Evolutionary conservation across 1,140 invertebrate species (phyloP).

Genomic region (Gonatopus flavifemur): DNA sequence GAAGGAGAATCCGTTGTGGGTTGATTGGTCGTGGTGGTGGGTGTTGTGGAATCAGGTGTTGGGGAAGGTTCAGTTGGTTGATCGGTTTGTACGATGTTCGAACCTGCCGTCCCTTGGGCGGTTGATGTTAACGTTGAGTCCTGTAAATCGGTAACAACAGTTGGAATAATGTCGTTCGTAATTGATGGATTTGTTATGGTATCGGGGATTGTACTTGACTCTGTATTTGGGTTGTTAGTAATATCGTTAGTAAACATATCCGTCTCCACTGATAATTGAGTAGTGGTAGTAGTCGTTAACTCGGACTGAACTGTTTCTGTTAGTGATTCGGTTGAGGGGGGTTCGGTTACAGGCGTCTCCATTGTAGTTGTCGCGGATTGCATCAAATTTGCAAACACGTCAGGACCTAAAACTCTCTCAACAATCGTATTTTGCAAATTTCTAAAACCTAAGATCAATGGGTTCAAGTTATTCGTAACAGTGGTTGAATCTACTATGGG

Average conservation of each 20-base stretch:
- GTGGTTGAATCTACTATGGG: too few relatives aligned
- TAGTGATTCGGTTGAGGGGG: too few relatives aligned
- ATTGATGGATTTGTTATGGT: neutral
- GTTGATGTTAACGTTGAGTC: slow-evolving; percentile 49
- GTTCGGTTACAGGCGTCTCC: too few relatives aligned
- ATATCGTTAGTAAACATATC: neutral
- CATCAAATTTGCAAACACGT: too few relatives aligned
- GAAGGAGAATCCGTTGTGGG: slow-evolving; percentile 4
- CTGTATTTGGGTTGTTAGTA: neutral
- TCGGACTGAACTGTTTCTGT: too few relatives aligned
- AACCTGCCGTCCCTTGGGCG: slow-evolving; percentile 55
- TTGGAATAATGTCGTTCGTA: slow-evolving; percentile 33
- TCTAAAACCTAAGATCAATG: too few relatives aligned
- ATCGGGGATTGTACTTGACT: slow-evolving; percentile 1
- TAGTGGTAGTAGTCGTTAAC: too few relatives aligned
- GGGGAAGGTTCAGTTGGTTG: slow-evolving; percentile 24
- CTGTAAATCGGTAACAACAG: slow-evolving; percentile 54
- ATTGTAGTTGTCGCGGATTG: too few relatives aligned
- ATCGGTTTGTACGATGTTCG: slow-evolving; percentile 29
- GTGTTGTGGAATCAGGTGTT: slow-evolving; percentile 8
- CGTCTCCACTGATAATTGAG: too few relatives aligned
- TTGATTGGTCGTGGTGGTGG: slow-evolving; percentile 16
- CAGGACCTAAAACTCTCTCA: too few relatives aligned
- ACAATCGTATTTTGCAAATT: too few relatives aligned
- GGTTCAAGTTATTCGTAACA: too few relatives aligned